These are phyloP conservation scores for Eledona agricola DNA, from an alignment of 2,888 invertebrate species.

Conservation along the genomic window DNA sequence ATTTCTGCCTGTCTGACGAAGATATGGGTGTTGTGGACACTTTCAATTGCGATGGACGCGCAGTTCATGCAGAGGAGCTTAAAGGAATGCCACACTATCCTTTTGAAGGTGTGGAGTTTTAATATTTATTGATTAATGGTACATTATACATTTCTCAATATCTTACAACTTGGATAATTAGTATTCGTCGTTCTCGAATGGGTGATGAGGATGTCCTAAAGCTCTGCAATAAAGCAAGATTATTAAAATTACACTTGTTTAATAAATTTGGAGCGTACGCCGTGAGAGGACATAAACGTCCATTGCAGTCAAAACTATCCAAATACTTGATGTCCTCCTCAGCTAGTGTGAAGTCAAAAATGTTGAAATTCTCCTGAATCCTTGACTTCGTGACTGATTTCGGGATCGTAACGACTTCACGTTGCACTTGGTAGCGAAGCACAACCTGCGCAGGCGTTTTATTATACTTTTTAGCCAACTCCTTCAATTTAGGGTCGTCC, in stretches of 20 bases:
- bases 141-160: neutral
- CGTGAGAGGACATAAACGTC: constrained; percentile 63
- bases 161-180: constrained; percentile 1
- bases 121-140: constrained; percentile 17
- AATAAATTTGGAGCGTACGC: constrained; percentile 22
- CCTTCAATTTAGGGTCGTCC: constrained; percentile 76
- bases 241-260: constrained; percentile 1
- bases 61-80: constrained; percentile 53
- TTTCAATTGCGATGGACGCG: constrained; percentile 58
- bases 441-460: constrained; percentile 78
- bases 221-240: constrained; percentile 18
- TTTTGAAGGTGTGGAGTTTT: constrained; percentile 53
- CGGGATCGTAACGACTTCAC: constrained; percentile 73
- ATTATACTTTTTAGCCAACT: constrained; percentile 69
- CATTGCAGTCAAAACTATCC: constrained; percentile 75
- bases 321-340: constrained; percentile 74
- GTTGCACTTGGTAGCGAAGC: constrained; percentile 72
- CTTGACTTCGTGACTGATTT: constrained; percentile 81
- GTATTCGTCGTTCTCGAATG: constrained; percentile 25
- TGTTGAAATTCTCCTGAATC: constrained; percentile 75
- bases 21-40: constrained; percentile 65
- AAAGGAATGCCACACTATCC: constrained; percentile 56
- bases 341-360: constrained; percentile 78
- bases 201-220: constrained; percentile 21
- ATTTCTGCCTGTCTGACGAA: constrained; percentile 65